Base-by-base conservation (phyloP, 1,140 invertebrate species). In the Choristoneura fumiferana region DNA sequence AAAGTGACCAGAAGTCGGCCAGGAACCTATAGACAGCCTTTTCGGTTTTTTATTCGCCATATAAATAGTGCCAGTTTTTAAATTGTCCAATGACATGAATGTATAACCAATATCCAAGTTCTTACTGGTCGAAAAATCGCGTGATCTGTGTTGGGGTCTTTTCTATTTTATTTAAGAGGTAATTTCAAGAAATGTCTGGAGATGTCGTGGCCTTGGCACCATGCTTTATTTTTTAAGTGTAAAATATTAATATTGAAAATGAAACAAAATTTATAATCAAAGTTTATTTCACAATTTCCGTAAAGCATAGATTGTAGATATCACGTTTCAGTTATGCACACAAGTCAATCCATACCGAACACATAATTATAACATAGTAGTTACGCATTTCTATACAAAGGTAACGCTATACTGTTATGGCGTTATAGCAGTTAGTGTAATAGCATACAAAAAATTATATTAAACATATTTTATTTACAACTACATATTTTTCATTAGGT, bases 271-370 rank as follows among this genome's bases (percentile, higher is more conserved):
- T 60, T 83, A 77, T 88, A 81, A 78, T 84, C 76, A 84, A 78
- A 80, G 72, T 87, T 87, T 88, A 85, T 89, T 88, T 89, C 76
- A 89, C 84, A 84, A 80, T 89, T 79, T 86, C 73, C 81, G 81
- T 87, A 89, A 89, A 89, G 84, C 84, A 89, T 86, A 84, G 78
- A 86, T 89, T 87, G 84, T 86, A 89, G 81, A 89, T 89, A 89
- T 89, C 86, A 89, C 86, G 78, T 84, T 85, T 86, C 74, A 73
- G 78, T 89, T 88, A 87, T 84, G 83, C 84, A 87, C 84, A 89
- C 86, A 84, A 80, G 64, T 84, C 80, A 86, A 84, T 84, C 75
- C 74, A 84, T 85, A 86, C 73, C 72, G 67, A 86, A 82, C 81
- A 82, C 77, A 43, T 43, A 49, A 49, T 49, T 78, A 75, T 76